A percentile compares a stretch with the other conserved stretches of the same genome.
These are phyloP conservation scores for Seira ritae DNA, from an alignment of 2,888 invertebrate species.

Conservation along the genomic window DNA sequence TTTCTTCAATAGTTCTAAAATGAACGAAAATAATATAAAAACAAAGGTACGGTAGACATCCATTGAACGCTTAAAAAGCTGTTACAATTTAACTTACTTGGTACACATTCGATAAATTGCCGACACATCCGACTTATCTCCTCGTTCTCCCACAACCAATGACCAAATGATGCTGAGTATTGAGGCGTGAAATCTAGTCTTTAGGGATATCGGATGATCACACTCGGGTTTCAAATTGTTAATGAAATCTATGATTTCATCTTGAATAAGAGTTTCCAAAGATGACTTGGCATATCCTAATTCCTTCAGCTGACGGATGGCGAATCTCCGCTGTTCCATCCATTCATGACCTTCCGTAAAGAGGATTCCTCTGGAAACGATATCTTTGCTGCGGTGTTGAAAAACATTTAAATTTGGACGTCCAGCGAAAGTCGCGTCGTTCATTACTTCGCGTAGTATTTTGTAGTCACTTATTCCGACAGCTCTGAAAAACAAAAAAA, in stretches of 20 bases:
- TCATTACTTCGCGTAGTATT: slow-evolving; percentile 58
- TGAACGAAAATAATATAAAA: not conserved
- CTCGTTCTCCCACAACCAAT: slow-evolving; percentile 45
- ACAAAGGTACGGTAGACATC: no score
- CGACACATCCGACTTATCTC: slow-evolving; percentile 19
- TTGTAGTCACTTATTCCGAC: slow-evolving; percentile 70
- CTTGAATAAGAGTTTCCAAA: slow-evolving; percentile 56
- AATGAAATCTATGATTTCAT: slow-evolving; percentile 45
- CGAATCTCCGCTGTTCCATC: slow-evolving; percentile 66
- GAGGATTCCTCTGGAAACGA: slow-evolving; percentile 65
- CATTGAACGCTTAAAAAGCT: no score
- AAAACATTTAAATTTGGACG: slow-evolving; percentile 67
- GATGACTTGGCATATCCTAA: slow-evolving; percentile 65
- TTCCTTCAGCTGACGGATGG: slow-evolving; percentile 66
- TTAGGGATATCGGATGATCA: slow-evolving; percentile 49
- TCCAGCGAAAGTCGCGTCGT: slow-evolving; percentile 58
- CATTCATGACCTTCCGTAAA: slow-evolving; percentile 69
- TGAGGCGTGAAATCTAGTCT: slow-evolving; percentile 45
- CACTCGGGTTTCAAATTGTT: slow-evolving; percentile 36
- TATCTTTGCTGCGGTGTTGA: slow-evolving; percentile 65
- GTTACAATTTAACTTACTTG: no score
- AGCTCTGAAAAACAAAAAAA: slow-evolving; percentile 55
- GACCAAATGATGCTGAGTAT: slow-evolving; percentile 62
- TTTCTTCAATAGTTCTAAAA: slow-evolving; percentile 53
- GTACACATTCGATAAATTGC: slow-evolving; percentile 34